Evolutionary conservation across 1,140 invertebrate genomes (phyloP), one percentile per base, ranked within the genome.

Genomic region (Araneus ventricosus): DNA sequence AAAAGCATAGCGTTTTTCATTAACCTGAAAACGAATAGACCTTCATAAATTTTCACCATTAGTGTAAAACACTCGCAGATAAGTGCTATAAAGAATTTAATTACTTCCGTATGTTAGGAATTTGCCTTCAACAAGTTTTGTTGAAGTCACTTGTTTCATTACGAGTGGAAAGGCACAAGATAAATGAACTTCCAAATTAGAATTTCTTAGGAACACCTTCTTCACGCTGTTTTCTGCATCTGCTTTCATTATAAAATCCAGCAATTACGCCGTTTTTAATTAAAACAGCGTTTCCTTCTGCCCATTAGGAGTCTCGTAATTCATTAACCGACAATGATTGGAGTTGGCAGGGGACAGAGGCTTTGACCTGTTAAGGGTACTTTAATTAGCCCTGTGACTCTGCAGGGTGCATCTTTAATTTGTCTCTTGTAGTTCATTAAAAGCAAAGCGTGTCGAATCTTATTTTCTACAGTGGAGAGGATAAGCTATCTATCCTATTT

Each of bases 251-350:
- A 75, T 37, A 37, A 75, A 75, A 75, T 20, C 30, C 45, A 20
- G 30, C 70, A 75, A 75, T 75, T 75, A 75, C 20, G 17, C 70
- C 27, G 17, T 75, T 75, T 75, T 75, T 34, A 75, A 75, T 75
- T 75, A 75, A 34, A 75, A 30, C 30, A 22, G 70, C 20, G 14
- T 75, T 20, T 75, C 24, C 63, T 67, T 75, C 37, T 75, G 37
- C 17, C 30, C 70, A 34, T 7, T 27, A 34, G 30, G 17, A 20
- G 14, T 75, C 67, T 34, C 14, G 17, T 75, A 37, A 75, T 75
- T 75, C 70, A 75, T 75, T 75, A 75, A 37, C 27, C 70, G 17
- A 75, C 70, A 75, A 75, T 34, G 30, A 34, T 75, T 75, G 3
- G 27, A 14, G 27, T 75, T 6, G 4, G 20, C 70, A 75, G 34